These are phyloP conservation scores for Melanotaenia pygmaea DNA, from an alignment of 2,797 vertebrate genomes.

Conservation along the genomic window DNA sequence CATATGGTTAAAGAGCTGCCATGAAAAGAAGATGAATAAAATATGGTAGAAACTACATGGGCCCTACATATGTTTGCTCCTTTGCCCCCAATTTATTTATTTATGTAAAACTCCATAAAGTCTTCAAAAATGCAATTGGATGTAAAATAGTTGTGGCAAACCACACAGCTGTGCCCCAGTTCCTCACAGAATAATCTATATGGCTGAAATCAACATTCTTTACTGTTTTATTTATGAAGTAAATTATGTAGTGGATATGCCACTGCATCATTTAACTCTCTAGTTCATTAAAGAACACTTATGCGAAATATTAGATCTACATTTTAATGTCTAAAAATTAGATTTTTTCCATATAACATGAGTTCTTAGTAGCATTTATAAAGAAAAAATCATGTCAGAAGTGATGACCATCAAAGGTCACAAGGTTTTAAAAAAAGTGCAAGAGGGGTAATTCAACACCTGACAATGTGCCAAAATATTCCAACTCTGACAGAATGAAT, in stretches of 20 bases:
- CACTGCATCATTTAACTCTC: slow-evolving; percentile 2
- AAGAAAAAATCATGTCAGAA: background rate
- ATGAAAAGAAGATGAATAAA: background rate
- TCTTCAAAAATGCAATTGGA: slow-evolving; percentile 1
- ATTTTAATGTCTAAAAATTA: background rate
- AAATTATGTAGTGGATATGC: background rate
- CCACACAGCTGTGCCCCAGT: slow-evolving; percentile 6
- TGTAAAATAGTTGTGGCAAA: background rate
- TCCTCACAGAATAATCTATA: slow-evolving; percentile 1
- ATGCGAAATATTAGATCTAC: background rate
- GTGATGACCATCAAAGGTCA: background rate
- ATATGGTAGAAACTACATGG: background rate
- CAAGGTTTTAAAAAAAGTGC: background rate
- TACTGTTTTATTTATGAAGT: slow-evolving; percentile 4
- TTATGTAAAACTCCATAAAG: background rate
- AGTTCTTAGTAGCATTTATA: background rate
- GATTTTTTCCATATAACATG: background rate
- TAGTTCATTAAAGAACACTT: background rate
- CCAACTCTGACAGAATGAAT: slow-evolving; percentile 45
- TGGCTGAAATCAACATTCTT: background rate
- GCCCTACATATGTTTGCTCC: background rate
- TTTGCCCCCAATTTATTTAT: background rate
- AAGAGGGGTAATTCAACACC: slow-evolving; percentile 45
- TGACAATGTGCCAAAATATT: slow-evolving; percentile 33
- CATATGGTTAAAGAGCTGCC: background rate